These are phyloP conservation scores for Hozukius guyotensis DNA, from an alignment of 2,797 vertebrate genomes.

Conservation along the genomic window DNA sequence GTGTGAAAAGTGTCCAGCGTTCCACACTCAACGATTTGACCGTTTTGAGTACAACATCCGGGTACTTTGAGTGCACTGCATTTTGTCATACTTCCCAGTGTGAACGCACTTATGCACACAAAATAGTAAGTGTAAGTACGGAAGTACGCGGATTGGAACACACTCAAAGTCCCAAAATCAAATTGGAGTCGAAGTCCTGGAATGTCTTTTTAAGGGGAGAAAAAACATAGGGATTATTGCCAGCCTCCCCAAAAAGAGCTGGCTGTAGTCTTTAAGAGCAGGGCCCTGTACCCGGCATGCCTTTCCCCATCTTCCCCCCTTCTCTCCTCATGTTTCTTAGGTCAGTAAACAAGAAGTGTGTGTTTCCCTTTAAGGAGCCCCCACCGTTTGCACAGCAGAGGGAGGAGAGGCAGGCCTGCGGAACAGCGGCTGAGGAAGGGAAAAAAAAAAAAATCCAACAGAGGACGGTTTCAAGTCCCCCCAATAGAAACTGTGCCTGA, in stretches of 20 bases:
- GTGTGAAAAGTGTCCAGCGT: too few relatives aligned
- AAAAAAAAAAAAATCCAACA: conserved; percentile 74
- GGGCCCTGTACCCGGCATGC: conserved; percentile 38
- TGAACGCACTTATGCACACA: too few relatives aligned
- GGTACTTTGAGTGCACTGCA: too few relatives aligned
- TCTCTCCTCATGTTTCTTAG: conserved; percentile 67
- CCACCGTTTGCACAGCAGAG: conserved; percentile 78
- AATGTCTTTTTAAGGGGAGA: background rate
- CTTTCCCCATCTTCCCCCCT: conserved; percentile 31
- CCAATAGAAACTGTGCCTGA: conserved; percentile 91
- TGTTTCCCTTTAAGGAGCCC: conserved; percentile 87
- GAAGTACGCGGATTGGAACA: too few relatives aligned
- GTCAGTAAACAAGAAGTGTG: conserved; percentile 81
- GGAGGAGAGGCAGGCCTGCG: conserved; percentile 82
- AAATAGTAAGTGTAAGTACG: too few relatives aligned
- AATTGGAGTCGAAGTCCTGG: conserved; percentile 7
- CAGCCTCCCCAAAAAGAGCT: conserved; percentile 21
- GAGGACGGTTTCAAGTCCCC: conserved; percentile 92
- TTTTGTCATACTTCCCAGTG: too few relatives aligned
- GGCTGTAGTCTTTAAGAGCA: conserved; percentile 13
- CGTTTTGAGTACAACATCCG: too few relatives aligned
- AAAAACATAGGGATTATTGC: background rate
- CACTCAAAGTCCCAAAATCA: background rate
- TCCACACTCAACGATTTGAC: too few relatives aligned
- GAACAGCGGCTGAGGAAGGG: conserved; percentile 88